Conservation (phyloP, 2,888 invertebrate species). For the Labia minor region DNA sequence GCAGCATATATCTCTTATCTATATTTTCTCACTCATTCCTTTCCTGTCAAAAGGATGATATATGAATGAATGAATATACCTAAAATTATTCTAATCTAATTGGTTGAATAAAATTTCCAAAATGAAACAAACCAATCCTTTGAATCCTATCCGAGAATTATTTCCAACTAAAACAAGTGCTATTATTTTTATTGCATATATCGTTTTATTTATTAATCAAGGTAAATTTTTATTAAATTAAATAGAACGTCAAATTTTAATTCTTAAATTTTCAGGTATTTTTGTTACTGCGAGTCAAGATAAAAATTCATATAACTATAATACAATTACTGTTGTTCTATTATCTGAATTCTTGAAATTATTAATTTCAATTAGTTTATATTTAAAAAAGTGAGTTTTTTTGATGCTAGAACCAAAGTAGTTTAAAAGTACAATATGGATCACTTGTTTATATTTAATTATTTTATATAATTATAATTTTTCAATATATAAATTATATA, state of each 20-base stretch:
- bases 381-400: conserved; percentile 52
- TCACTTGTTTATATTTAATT: too few species aligned
- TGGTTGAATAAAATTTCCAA: too few species aligned
- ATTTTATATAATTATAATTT: background rate
- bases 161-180: conserved; percentile 76
- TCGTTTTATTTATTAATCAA: conserved; percentile 83
- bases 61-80: too few species aligned
- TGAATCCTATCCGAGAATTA: too few species aligned
- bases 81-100: too few species aligned
- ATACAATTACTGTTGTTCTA: conserved; percentile 77
- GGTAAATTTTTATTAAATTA: conserved; percentile 44
- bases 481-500: background rate
- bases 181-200: conserved; percentile 71
- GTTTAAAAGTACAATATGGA: too few species aligned
- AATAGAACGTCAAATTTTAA: background rate
- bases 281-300: conserved; percentile 84
- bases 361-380: conserved; percentile 56
- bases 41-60: too few species aligned
- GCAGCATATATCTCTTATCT: too few species aligned
- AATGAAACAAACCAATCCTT: too few species aligned
- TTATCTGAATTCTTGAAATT: conserved; percentile 80
- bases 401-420: too few species aligned
- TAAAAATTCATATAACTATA: conserved; percentile 71
- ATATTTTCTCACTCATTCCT: too few species aligned
- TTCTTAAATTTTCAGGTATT: conserved; percentile 76